phyloP scores from a whole-genome alignment of 2,888 invertebrate genomes.

The Neelides folsomi region DNA sequence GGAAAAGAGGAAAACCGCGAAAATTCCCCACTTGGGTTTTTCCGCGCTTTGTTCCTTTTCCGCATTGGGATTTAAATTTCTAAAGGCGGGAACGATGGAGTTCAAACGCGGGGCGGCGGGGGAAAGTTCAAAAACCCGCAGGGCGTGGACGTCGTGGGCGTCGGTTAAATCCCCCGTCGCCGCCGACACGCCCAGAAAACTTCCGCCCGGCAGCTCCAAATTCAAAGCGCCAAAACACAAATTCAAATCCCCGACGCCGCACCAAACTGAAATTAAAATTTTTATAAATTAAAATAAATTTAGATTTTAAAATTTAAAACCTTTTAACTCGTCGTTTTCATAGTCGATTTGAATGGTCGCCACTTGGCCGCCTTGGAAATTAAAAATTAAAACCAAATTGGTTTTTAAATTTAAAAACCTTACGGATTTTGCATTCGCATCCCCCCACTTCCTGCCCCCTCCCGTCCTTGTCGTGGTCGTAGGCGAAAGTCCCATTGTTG shows the following conservation, averaged over 20 bases:
- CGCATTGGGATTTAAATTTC: too few species aligned
- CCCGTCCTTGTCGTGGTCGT: conserved; percentile 97
- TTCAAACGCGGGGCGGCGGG: conserved; percentile 36
- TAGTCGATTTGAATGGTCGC: conserved; percentile 2
- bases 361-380: conserved; percentile 47
- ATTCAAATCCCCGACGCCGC: conserved; percentile 84
- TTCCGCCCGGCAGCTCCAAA: conserved; percentile 89
- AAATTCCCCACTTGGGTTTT: too few species aligned
- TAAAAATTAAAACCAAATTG: conserved; percentile 47
- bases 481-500: conserved; percentile 85
- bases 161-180: conserved; percentile 95
- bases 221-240: conserved; percentile 79
- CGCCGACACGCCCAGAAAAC: conserved; percentile 84
- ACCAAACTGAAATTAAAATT: conserved; percentile 58
- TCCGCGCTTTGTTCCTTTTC: too few species aligned
- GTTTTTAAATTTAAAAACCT: conserved; percentile 63
- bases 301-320: background rate
- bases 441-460: conserved; percentile 95
- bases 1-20: conserved; percentile 78
- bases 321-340: background rate
- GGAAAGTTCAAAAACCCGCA: conserved; percentile 86
- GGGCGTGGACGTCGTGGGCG: conserved; percentile 84
- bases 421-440: conserved; percentile 90
- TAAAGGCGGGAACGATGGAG: background rate
- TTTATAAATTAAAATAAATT: background rate